Percentiles rank a stretch among this genome's conserved stretches.
These are phyloP conservation scores for Bergia sp. DNA, from an alignment of 92 coral and sea anemone genomes.

Conservation along the genomic window DNA sequence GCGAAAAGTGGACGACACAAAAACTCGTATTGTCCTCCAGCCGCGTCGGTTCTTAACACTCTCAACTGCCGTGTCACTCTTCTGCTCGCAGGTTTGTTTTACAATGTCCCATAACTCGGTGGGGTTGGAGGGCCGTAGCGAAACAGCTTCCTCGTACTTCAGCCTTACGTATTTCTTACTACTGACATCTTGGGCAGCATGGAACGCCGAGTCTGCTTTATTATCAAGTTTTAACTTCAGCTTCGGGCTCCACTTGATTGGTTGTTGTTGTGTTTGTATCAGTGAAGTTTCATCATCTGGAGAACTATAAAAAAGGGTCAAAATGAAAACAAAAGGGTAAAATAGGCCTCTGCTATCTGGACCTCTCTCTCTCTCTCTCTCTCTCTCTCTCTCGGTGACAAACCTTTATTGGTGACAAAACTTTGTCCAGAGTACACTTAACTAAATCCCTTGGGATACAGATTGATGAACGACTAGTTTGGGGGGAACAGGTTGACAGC, in stretches of 20 bases:
- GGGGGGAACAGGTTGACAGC: too few relatives aligned
- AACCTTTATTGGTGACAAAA: too few relatives aligned
- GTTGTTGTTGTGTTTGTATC: not conserved
- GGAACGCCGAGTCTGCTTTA: not conserved
- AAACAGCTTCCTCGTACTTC: conserved; percentile 46
- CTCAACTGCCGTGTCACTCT: conserved; percentile 32
- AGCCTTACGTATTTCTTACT: not conserved
- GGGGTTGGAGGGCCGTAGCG: conserved; percentile 46
- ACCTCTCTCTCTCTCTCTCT: too few relatives aligned
- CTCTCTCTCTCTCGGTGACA: too few relatives aligned
- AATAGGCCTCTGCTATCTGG: too few relatives aligned
- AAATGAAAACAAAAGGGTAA: too few relatives aligned
- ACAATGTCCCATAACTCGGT: conserved; percentile 58
- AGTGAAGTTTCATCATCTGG: not conserved
- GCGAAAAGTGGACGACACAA: conserved; percentile 58
- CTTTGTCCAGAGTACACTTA: too few relatives aligned
- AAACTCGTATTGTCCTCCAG: conserved; percentile 58
- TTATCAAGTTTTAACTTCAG: not conserved
- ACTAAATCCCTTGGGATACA: too few relatives aligned
- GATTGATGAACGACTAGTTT: too few relatives aligned
- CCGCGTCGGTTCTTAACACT: conserved; percentile 50
- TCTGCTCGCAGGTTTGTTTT: conserved; percentile 45
- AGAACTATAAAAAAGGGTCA: not conserved
- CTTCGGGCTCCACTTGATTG: not conserved
- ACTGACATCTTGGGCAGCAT: not conserved